Evolutionary conservation across 2,888 invertebrate genomes (phyloP).

Genomic region (Eurytoma californica): DNA sequence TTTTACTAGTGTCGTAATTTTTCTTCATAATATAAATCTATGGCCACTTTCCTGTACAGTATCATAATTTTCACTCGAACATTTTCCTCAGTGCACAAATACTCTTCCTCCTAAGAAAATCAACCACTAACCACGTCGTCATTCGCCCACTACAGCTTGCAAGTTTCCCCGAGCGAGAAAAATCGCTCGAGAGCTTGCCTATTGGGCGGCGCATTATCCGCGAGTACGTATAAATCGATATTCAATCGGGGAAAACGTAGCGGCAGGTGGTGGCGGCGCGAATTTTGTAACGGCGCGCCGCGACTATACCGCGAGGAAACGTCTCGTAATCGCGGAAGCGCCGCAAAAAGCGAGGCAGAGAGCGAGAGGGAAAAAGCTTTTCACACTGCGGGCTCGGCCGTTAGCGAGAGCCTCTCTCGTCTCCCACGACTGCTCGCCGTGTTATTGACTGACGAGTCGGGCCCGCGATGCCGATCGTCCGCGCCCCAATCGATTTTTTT

Average conservation of each 20-base stretch:
- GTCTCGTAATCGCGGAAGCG: slow-evolving; percentile 42
- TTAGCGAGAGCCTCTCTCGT: slow-evolving; percentile 1
- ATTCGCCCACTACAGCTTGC: background rate
- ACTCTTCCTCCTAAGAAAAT: background rate
- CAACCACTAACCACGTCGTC: too few relatives aligned
- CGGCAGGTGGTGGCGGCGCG: background rate
- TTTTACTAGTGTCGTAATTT: too few relatives aligned
- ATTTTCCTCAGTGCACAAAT: too few relatives aligned
- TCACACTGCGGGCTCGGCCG: slow-evolving; percentile 4
- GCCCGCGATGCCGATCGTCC: background rate
- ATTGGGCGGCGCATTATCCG: background rate
- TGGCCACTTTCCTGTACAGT: too few relatives aligned
- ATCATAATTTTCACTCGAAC: too few relatives aligned
- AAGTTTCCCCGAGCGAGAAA: background rate
- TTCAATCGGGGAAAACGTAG: slow-evolving; percentile 20
- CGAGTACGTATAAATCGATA: slow-evolving; percentile 19
- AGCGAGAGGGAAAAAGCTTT: slow-evolving; percentile 32
- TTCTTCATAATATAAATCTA: too few relatives aligned
- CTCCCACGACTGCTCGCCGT: background rate
- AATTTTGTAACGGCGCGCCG: slow-evolving; percentile 2
- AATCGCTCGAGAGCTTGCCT: background rate
- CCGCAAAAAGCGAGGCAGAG: background rate
- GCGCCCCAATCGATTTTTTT: background rate
- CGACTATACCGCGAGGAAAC: slow-evolving; percentile 8
- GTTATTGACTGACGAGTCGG: slow-evolving; percentile 28